Evolutionary conservation across 2,113 vertebrate species (phyloP).

Genomic region (Seriola quinqueradiata): DNA sequence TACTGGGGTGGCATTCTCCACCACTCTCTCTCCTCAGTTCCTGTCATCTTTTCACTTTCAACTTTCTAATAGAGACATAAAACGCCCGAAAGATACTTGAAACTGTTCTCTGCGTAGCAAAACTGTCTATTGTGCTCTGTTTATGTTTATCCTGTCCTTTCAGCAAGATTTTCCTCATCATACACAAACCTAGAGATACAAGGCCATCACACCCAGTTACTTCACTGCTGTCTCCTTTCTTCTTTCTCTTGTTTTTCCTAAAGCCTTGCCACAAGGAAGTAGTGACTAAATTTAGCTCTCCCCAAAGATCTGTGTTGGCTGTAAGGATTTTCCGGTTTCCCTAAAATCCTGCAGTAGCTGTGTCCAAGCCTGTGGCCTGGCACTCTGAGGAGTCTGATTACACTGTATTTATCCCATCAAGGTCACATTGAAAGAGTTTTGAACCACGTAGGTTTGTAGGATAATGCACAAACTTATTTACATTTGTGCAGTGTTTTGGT

Average conservation of each 20-base stretch:
- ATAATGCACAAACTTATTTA: not conserved
- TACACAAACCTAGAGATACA: not conserved
- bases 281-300: slow-evolving; percentile 77
- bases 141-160: not conserved
- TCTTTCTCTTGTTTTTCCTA: slow-evolving; percentile 63
- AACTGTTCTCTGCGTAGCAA: not conserved
- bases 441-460: not conserved
- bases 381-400: slow-evolving; percentile 41
- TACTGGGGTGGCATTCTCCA: not conserved
- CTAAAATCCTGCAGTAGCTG: slow-evolving; percentile 54
- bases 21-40: not conserved
- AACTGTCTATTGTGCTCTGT: not conserved
- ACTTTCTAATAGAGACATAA: not conserved
- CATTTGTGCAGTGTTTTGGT: not conserved
- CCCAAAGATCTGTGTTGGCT: slow-evolving; percentile 63
- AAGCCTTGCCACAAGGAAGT: slow-evolving; percentile 79
- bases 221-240: slow-evolving; percentile 30
- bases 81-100: not conserved
- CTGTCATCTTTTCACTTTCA: not conserved
- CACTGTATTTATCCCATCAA: slow-evolving; percentile 66
- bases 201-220: slow-evolving; percentile 42
- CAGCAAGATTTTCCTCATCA: slow-evolving; percentile 15
- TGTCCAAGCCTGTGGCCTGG: slow-evolving; percentile 59
- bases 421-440: slow-evolving; percentile 24
- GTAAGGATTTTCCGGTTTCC: slow-evolving; percentile 81